Percentiles rank a stretch among this genome's conserved stretches.
These are phyloP conservation scores for Elymnias hypermnestra DNA, from an alignment of 1,140 invertebrate species.

Conservation along the genomic window DNA sequence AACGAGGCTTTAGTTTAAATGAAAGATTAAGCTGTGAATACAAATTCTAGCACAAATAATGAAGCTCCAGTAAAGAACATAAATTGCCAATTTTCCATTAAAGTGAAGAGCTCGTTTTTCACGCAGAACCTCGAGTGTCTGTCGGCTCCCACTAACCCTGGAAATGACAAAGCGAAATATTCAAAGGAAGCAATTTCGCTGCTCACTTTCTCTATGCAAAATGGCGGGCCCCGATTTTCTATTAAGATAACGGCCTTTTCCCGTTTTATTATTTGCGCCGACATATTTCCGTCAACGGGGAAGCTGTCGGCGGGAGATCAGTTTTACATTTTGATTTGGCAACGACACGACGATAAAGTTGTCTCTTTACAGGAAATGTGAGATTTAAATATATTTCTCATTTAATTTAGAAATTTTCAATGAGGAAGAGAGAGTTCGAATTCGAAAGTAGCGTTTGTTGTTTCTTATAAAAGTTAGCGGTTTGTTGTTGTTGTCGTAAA, in stretches of 20 bases:
- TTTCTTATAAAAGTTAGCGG: too few relatives aligned
- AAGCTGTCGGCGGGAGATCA: slow-evolving; percentile 48
- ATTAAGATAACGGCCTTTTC: slow-evolving; percentile 56
- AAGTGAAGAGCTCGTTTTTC: neutral
- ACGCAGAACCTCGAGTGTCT: neutral
- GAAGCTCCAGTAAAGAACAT: too few relatives aligned
- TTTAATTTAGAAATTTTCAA: too few relatives aligned
- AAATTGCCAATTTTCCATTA: slow-evolving; percentile 5
- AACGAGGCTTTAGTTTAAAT: too few relatives aligned
- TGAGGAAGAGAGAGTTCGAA: too few relatives aligned
- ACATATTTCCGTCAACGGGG: slow-evolving; percentile 48
- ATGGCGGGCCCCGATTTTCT: slow-evolving; percentile 47
- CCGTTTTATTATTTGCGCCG: slow-evolving; percentile 37
- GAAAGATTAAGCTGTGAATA: too few relatives aligned
- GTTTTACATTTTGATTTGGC: slow-evolving; percentile 15
- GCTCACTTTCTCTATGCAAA: slow-evolving; percentile 41
- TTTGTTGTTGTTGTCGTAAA: too few relatives aligned
- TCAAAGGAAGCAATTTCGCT: slow-evolving; percentile 26
- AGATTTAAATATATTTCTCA: too few relatives aligned
- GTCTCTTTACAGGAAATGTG: too few relatives aligned
- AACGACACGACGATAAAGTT: too few relatives aligned
- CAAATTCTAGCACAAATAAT: too few relatives aligned
- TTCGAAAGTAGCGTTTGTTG: too few relatives aligned
- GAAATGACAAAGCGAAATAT: slow-evolving; percentile 24
- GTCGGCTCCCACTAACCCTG: slow-evolving; percentile 13